Evolutionary conservation across 2,797 vertebrate genomes (phyloP).

Genomic region (Brachyrhaphis roseni): DNA sequence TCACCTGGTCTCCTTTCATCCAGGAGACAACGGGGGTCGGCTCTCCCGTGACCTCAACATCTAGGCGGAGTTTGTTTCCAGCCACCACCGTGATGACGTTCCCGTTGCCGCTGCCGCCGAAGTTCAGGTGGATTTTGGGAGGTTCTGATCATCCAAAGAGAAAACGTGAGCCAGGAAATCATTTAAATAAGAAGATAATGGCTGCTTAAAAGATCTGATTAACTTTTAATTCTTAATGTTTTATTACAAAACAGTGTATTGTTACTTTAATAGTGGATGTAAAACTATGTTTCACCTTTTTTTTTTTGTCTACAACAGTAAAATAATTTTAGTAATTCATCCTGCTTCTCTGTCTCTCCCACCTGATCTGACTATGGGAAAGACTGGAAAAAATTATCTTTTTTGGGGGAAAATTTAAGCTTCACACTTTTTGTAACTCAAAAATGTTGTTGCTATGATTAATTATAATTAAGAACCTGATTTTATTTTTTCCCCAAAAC

Average conservation of each 20-base stretch:
- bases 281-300: not conserved
- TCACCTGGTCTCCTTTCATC: conserved; percentile 83
- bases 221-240: not conserved
- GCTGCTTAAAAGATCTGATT: not conserved
- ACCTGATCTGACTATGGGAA: too few relatives aligned
- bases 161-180: not conserved
- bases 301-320: not conserved
- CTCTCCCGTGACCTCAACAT: conserved; percentile 89
- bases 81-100: conserved; percentile 89
- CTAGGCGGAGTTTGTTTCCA: conserved; percentile 90
- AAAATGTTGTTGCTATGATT: too few relatives aligned
- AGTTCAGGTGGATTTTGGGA: conserved; percentile 92
- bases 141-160: conserved; percentile 79
- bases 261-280: not conserved
- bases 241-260: not conserved
- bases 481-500: too few relatives aligned
- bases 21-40: conserved; percentile 86
- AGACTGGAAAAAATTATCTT: not conserved
- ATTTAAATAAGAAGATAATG: conserved; percentile 9
- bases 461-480: too few relatives aligned
- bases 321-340: not conserved
- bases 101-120: conserved; percentile 76
- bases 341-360: not conserved
- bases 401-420: not conserved
- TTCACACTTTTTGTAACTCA: too few relatives aligned